Base-by-base conservation (phyloP, 30 jellyfish, hydroid and myxozoan species). In the Chrysaora quinquecirrha region DNA sequence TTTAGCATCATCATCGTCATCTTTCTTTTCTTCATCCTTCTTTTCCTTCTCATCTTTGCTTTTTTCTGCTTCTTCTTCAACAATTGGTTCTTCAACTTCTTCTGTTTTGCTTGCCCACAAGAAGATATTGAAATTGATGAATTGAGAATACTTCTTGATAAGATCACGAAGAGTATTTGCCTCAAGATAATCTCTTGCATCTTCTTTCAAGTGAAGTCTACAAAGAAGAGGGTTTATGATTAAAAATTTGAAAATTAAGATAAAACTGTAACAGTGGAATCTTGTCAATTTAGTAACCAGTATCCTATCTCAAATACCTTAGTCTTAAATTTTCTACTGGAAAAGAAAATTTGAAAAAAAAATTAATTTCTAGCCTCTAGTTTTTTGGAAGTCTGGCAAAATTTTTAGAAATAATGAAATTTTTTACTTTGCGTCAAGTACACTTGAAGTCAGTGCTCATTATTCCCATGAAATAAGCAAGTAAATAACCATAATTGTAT, bases 71-170 rank as follows among this genome's bases (percentile, higher is more conserved):
- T 84, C 97, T 7, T 86, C 96, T 30, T 95, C 99, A 21, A 87
- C 90, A 79, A 95, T 78, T 0, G 99, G 99, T 73, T 95, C 98
- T 67, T 95, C 99, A 4, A 95, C 98, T 28, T 88, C 96, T 72
- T 95, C 99, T 0, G 99, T 95, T 62, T 95, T 95, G 85, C 98
- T 89, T 50, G 93, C 71, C 97, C 98, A 89, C 76, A 96, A 71
- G 89, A 78, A 96, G 48, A 96, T 96, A 87, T 90, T 90, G 89
- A 89, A 96, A 87, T 84, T 90, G 96, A 96, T 96, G 83, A 96
- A 96, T 35, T 96, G 98, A 32, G 98, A 89, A 46, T 96, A 96
- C 58, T 96, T 96, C 93, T 87, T 90, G 64, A 96, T 82, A 74
- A 96, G 80, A 87, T 90, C 97, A 19, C 73, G 72, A 67, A 96